Base-by-base conservation (phyloP, 2,113 vertebrate species). In the Vireo altiloquus region DNA sequence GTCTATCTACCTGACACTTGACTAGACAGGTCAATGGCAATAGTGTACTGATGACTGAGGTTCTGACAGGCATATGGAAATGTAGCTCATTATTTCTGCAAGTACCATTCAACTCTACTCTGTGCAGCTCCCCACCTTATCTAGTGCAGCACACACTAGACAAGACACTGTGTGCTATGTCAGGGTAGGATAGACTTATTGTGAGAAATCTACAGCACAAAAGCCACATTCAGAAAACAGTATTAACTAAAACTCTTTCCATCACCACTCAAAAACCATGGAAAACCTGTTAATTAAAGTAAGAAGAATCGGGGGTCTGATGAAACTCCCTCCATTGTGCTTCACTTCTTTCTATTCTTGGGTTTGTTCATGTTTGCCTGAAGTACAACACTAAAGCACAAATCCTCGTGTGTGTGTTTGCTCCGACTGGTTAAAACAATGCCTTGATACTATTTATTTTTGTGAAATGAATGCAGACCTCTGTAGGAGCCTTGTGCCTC, bases 401-500 rank as follows among this genome's bases (percentile, higher is more conserved):
- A 66, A 68, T 75, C 37, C 47, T 93, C 13, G 37, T 1, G 1
- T 84, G 18, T 87, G 39, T 72, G 17, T 80, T 95, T 95, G 75
- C 61, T 82, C 37, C 54, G 33, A 13, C 12, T 40, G 39, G 15
- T 86, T 94, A 77, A 93, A 95, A 95, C 81, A 95, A 94, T 91
- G 91, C 57, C 81, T 89, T 71, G 44, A 47, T 90, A 39, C 56
- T 92, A 60, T 94, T 93, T 95, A 54, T 77, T 91, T 94, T 90
- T 96, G 52, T 71, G 75, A 86, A 94, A 78, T 81, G 69, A 88
- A 63, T 78, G 85, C 52, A 83, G 76, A 56, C 30, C 22, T 89
- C 82, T 95, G 79, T 78, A 77, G 33, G 31, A 80, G 76, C 76
- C 95, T 97, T 92, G 83, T 92, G 88, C 88, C 90, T 90, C 90